phyloP scores from a whole-genome alignment of 53 echinoderm and acorn worm species.

The Holothuria leucospilota region DNA sequence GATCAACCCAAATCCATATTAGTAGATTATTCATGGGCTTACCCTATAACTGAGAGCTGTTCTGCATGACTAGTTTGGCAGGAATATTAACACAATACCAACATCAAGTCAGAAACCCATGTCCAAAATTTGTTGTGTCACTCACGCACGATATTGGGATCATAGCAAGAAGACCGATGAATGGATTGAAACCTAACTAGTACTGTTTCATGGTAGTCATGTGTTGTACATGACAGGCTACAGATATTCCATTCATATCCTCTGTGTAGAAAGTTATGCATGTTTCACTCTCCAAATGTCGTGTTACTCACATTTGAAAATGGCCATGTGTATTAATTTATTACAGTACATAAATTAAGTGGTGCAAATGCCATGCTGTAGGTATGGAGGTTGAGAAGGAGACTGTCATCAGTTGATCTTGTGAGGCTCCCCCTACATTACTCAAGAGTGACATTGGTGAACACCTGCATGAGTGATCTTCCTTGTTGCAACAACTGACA shows the following conservation, averaged over 20 bases:
- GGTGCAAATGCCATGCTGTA: no score
- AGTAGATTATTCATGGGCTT: neutral
- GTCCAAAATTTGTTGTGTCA: conserved; percentile 51
- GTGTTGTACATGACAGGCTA: conserved; percentile 31
- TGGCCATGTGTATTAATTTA: neutral
- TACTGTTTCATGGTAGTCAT: conserved; percentile 27
- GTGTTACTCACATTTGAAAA: conserved; percentile 50
- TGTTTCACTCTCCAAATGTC: conserved; percentile 23
- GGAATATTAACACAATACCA: conserved; percentile 42
- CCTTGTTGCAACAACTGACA: no score
- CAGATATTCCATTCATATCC: conserved; percentile 43
- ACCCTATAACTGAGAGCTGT: conserved; percentile 18
- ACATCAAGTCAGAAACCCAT: conserved; percentile 50
- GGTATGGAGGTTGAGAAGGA: no score
- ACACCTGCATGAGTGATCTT: no score
- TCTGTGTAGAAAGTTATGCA: conserved; percentile 25
- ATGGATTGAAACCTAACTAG: conserved; percentile 38
- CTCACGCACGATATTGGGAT: conserved; percentile 46
- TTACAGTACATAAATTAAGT: no score
- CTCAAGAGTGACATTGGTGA: no score
- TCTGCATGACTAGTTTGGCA: conserved; percentile 46
- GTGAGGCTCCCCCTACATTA: no score
- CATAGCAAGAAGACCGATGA: neutral
- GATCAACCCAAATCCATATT: neutral
- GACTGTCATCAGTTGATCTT: no score